phyloP scores from a whole-genome alignment of 2,888 invertebrate genomes.

The Metellina segmentata region DNA sequence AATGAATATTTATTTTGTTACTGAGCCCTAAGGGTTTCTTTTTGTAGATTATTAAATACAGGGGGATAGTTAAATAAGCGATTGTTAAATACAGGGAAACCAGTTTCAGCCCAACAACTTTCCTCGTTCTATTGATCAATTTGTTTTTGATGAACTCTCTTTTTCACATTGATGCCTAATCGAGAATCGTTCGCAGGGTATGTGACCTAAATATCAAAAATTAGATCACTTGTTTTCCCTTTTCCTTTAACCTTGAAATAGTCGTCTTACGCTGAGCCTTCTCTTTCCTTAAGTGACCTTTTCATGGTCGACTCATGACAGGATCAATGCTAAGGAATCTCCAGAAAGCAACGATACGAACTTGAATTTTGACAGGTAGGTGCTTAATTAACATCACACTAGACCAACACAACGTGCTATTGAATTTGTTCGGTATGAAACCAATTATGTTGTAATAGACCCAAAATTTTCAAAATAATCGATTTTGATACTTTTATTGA shows the following conservation, averaged over 20 bases:
- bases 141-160: not conserved
- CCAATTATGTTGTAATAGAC: too few relatives aligned
- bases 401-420: too few relatives aligned
- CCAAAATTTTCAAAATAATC: too few relatives aligned
- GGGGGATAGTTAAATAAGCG: not conserved
- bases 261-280: not conserved
- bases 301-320: too few relatives aligned
- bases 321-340: too few relatives aligned
- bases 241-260: constrained; percentile 1
- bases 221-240: not conserved
- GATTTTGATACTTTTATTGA: too few relatives aligned
- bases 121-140: not conserved
- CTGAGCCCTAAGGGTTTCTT: not conserved
- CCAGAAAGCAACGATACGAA: too few relatives aligned
- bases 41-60: not conserved
- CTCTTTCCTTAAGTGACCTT: not conserved
- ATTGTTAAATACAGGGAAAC: not conserved
- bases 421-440: too few relatives aligned
- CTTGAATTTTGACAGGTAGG: too few relatives aligned
- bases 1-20: not conserved
- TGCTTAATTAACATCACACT: too few relatives aligned
- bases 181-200: not conserved
- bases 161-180: not conserved
- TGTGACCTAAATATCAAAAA: not conserved
- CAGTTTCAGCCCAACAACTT: not conserved